Base-by-base conservation (phyloP, 92 coral and sea anemone species). In the Palythoa caribaeorum region DNA sequence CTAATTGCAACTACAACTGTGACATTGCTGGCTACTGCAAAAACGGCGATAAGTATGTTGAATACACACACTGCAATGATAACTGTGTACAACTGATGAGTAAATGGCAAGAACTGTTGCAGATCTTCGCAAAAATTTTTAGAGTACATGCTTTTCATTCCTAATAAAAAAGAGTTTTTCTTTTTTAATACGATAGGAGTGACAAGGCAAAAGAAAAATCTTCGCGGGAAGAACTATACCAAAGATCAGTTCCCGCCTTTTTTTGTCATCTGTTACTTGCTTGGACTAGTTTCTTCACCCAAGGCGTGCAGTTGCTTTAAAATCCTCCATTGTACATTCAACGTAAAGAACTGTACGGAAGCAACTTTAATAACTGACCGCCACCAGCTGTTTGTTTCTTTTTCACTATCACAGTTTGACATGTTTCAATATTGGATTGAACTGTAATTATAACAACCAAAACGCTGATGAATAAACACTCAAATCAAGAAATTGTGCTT, bases 31-130 rank as follows among this genome's bases (percentile, higher is more conserved):
- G 38, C 38, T 20, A 71, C 50, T 3, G 86, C 76, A 38, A 21
- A 0, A 51, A 66, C 11, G 1, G 75, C 86, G 3, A 66, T 50
- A 28, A 81, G 48, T 11, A 39, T 60, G 21, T 81, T 66, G 28
- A 65, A 14, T 9, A 81, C 28, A 21, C 86, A 81, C 0, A 81
- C 86, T 13, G 35, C 5, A 38, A 81, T 20, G 66, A 81, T 66
- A 3, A 65, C 86, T 66, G 47, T 53, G 28, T 81, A 53, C 76
- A 81, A 66, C 28, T 15, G 37, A 28, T 81, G 76, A 1, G 86
- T 81, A 13, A 66, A 81, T 66, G 12, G 76, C 8, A 81, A 66
- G 59, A 65, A 81, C 75, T 65, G 86, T 12, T 68, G 39, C 21
- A 81, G 76, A 8, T 69, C 76, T 2, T 28, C 47, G 47, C 86